Evolutionary conservation across 2,888 invertebrate genomes (phyloP), one percentile per base, ranked within the genome.

Genomic region (Nymphalis urticae): DNA sequence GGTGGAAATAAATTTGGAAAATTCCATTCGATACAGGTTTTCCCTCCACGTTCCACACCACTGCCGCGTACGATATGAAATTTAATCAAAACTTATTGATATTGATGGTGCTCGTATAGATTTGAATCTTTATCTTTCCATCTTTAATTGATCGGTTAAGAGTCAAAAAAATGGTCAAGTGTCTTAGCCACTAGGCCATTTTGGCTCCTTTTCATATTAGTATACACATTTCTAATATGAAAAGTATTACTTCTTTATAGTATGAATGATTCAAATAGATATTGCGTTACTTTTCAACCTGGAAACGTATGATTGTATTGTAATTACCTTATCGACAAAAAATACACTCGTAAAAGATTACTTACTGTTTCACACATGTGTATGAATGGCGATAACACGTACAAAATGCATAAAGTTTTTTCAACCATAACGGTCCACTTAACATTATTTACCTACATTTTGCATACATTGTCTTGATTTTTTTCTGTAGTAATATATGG

Each of bases 241-340:
- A n/a, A n/a, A n/a, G n/a, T n/a, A n/a, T n/a, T 24, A 53, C 10
- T n/a, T 2, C 8, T n/a, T 17, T 56, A 36, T 32, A 9, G 9
- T 17, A 47, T 51, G 7, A 13, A 19, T 48, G 16, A 58, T 4
- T 48, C 48, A 62, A 48, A 54, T 48, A 16, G 21, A 59, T 51
- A 50, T 51, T 42, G 36, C 50, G 54, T 58, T 51, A 51, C 48
- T 47, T 48, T 50, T 27, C 42, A n/a, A 50, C 47, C 13, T 62
- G 56, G 24, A 65, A 17, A 59, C 13, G 42, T 42, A 4, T 42
- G 42, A 42, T 42, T 13, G 42, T 42, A 42, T 42, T 42, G 59
- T 65, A 65, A 65, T 59, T 65, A 42, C 32, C 50, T 65, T 42
- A 42, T 36, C 58, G 50, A 59, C 50, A 50, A 64, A 65, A 59